phyloP scores from a whole-genome alignment of 2,797 vertebrate genomes.

The Smutsia gigantea region DNA sequence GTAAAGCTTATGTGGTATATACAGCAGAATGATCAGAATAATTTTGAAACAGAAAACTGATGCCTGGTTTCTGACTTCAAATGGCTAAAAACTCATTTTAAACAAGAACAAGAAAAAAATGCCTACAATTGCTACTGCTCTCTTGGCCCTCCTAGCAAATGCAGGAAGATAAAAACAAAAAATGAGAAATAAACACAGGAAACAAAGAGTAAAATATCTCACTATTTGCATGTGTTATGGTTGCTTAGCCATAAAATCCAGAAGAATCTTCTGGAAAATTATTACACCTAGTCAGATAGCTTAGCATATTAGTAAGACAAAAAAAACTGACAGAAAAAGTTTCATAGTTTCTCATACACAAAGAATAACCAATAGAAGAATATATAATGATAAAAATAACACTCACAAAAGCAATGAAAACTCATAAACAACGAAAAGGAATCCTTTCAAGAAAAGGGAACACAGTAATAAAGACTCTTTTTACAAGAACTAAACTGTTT shows the following conservation, averaged over 20 bases:
- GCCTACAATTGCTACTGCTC: not conserved
- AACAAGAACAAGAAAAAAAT: not conserved
- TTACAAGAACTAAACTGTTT: not conserved
- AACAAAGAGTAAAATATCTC: not conserved
- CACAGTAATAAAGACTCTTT: not conserved
- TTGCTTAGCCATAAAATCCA: not conserved
- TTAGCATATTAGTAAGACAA: not conserved
- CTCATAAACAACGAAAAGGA: not conserved
- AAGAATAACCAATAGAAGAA: not conserved
- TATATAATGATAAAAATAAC: not conserved
- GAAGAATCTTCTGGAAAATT: not conserved
- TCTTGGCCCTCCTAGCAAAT: not conserved
- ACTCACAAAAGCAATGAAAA: not conserved
- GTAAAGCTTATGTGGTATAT: not conserved
- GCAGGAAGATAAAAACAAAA: not conserved
- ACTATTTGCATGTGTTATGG: not conserved
- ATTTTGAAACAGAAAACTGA: not conserved
- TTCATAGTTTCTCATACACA: not conserved
- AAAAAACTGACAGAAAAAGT: not conserved
- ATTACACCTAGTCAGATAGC: not conserved
- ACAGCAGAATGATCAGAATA: not conserved
- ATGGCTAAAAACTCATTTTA: not conserved
- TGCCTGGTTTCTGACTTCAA: not conserved
- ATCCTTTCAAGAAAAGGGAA: not conserved
- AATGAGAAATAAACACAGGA: not conserved